Evolutionary conservation across 2,888 invertebrate genomes (phyloP).

Genomic region (Andrena praecox): DNA sequence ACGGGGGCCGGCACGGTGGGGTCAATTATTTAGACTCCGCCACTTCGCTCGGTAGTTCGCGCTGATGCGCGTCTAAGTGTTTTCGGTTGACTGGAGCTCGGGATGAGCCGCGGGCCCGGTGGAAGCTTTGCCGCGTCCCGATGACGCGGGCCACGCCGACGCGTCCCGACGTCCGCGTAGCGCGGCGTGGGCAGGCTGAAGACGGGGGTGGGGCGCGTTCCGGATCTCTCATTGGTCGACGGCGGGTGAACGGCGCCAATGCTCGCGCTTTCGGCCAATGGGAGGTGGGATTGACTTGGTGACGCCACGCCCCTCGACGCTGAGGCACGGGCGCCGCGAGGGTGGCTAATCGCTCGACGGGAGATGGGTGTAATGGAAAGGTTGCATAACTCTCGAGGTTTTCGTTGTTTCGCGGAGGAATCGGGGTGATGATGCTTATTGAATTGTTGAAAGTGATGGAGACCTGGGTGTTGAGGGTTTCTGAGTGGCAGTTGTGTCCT

Average conservation of each 20-base stretch:
- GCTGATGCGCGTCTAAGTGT: slow-evolving; percentile 73
- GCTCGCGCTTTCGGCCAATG: slow-evolving; percentile 47
- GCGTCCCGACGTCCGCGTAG: slow-evolving; percentile 30
- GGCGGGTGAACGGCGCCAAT: not conserved
- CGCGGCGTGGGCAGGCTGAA: slow-evolving; percentile 44
- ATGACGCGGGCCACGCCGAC: slow-evolving; percentile 61
- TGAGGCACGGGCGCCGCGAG: slow-evolving; percentile 4
- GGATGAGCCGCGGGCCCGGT: slow-evolving; percentile 35
- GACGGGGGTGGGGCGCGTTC: not conserved
- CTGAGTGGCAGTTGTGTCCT: too few relatives aligned
- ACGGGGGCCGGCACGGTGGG: slow-evolving; percentile 57
- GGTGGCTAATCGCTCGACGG: not conserved
- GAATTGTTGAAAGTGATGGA: not conserved
- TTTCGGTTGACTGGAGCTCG: slow-evolving; percentile 77
- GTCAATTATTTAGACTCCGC: slow-evolving; percentile 73
- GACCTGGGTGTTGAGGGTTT: not conserved
- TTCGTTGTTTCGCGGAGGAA: slow-evolving; percentile 4
- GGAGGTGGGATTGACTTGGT: not conserved
- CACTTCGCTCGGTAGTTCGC: slow-evolving; percentile 45
- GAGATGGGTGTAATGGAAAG: slow-evolving; percentile 12
- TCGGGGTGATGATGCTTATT: not conserved
- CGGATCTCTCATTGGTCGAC: slow-evolving; percentile 25
- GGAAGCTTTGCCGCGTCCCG: slow-evolving; percentile 56
- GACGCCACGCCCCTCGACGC: slow-evolving; percentile 31
- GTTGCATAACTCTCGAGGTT: slow-evolving; percentile 37